Evolutionary conservation across 64 coral and sea anemone species (phyloP), one percentile per base, ranked within the genome.

Genomic region (Anthopleura sola): DNA sequence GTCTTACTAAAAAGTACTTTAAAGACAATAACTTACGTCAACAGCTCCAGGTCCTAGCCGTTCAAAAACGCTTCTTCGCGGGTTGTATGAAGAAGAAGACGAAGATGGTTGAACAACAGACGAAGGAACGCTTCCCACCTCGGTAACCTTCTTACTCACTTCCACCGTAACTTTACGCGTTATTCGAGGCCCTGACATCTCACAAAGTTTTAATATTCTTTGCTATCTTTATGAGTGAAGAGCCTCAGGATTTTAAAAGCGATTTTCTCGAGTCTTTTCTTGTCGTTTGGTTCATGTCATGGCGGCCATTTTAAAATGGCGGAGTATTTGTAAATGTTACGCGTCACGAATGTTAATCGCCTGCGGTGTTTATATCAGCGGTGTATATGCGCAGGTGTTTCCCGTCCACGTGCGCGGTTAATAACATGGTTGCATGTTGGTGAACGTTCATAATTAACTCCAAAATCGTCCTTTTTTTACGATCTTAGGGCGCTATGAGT

Each of bases 101-200:
- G 82, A 49, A 9, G 80, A 83, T 34, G 38, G 82, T 16, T 54
- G 55, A 16, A 83, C 49, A 17, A 60, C 48, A 56, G 82, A 55
- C 23, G 50, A 83, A 31, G 82, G 18, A 0, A 53, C 36, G 55
- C 49, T 50, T 78, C 48, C 85, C 3, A 64, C 60, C 26, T 99
- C 97, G 26, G 90, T 78, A 1, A 99, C 69, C 55, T 99, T 99
- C 55, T 99, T 99, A 7, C 86, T 50, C 1, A 93, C 97, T 85
- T 99, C 97, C 16, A 99, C 97, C 9, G 97, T 99, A 16, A 99
- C 97, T 87, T 95, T 99, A 44, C 97, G 90, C 5, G 97, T 99
- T 85, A 99, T 82, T 55, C 97, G 82, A 58, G 97, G 90, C 9
- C 97, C 90, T 60, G 97, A 99, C 97, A 99, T 99, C 21, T 24